A percentile compares a stretch with the other conserved stretches of the same genome.
Conservation (phyloP, 2,888 invertebrate species). For the Drosophila dives region DNA sequence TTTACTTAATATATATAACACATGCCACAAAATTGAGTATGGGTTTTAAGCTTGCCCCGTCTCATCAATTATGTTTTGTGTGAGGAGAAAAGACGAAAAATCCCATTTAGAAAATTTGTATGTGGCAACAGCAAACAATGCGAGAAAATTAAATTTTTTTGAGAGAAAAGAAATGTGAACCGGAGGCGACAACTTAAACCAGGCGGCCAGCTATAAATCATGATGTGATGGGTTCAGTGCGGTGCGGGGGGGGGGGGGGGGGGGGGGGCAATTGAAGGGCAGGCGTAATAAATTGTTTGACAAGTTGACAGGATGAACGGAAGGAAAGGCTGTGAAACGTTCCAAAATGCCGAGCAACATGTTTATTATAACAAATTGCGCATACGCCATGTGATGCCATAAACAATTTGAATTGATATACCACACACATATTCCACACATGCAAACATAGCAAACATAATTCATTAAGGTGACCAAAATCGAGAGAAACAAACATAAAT, state of each 20-base stretch:
- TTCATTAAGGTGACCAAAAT: slow-evolving; percentile 65
- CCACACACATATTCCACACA: slow-evolving; percentile 17
- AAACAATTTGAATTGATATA: slow-evolving; percentile 71
- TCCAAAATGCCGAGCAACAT: slow-evolving; percentile 67
- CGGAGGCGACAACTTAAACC: slow-evolving; percentile 59
- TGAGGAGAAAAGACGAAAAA: not conserved
- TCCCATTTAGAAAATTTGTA: slow-evolving; percentile 38
- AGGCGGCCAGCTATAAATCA: slow-evolving; percentile 71
- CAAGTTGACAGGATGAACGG: slow-evolving; percentile 69
- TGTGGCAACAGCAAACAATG: slow-evolving; percentile 47
- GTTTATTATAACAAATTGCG: slow-evolving; percentile 79
- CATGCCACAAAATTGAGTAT: slow-evolving; percentile 4
- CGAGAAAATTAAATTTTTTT: slow-evolving; percentile 56
- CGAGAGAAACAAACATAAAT: slow-evolving; percentile 15
- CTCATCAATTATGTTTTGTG: slow-evolving; percentile 52
- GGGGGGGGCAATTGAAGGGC: slow-evolving; percentile 9
- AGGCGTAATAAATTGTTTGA: slow-evolving; percentile 75
- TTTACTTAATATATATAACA: slow-evolving; percentile 6
- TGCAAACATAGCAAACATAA: slow-evolving; percentile 32
- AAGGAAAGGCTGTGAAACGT: slow-evolving; percentile 20
- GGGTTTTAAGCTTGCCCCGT: slow-evolving; percentile 17
- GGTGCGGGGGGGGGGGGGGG: slow-evolving; percentile 10
- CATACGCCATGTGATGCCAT: slow-evolving; percentile 75
- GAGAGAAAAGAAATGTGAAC: slow-evolving; percentile 27
- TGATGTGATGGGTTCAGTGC: slow-evolving; percentile 45